Evolutionary conservation across 2,113 vertebrate species (phyloP), one percentile per base, ranked within the genome.

Genomic region (Empidonax alnorum): DNA sequence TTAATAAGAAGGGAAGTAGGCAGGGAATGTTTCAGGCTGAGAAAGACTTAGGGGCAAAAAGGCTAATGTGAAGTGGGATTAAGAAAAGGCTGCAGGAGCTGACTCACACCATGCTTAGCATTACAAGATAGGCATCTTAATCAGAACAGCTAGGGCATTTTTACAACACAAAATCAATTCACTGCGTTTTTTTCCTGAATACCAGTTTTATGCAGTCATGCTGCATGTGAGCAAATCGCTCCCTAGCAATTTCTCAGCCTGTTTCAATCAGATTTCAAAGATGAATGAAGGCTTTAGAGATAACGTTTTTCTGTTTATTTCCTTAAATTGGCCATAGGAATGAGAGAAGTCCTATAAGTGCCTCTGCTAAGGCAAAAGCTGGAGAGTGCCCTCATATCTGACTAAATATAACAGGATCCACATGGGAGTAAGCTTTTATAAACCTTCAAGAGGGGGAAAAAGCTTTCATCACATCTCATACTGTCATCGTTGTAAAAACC

Each of bases 11-110:
- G 33, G 7, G 17, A 96, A 66, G 82, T 3, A 55, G 31, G 23
- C 21, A 41, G 20, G 30, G 55, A 69, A 55, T 66, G 79, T 28
- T 71, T 94, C 65, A 67, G 82, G 9, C 39, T 87, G 77, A 79
- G 59, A 79, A 87, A 79, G 61, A 66, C 13, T 41, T 65, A 8
- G 18, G 28, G 80, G 35, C 52, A 44, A 58, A 81, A 93, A 90
- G 33, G 46, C 30, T 94, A 84, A 78, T 41, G 37, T 87, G 83
- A 85, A 89, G 61, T 78, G 68, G 27, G 52, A 92, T 89, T 95
- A 89, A 95, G 56, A 15, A 87, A 67, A 84, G 44, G 47, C 52
- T 89, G 44, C 37, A 52, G 39, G 50, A 94, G 52, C 77, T 90
- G 77, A 72, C 56, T 90, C 30, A 39, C 42, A 67, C 24, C 31